Base-by-base conservation (phyloP, 2,888 invertebrate genomes). In the Mythimna albipuncta region DNA sequence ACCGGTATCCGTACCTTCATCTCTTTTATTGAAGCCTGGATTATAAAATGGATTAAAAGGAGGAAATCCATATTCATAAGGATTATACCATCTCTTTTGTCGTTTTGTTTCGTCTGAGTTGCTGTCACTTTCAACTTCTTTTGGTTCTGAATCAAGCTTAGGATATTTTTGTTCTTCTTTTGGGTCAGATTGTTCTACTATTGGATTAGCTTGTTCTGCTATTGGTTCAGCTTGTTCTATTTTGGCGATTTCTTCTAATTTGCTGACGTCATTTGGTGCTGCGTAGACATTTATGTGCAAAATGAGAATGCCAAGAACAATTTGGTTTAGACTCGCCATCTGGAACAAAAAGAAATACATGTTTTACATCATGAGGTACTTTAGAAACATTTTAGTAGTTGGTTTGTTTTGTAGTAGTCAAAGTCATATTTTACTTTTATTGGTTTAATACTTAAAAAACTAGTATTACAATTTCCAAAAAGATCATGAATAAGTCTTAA, bases 61-160 rank as follows among this genome's bases (percentile, higher is more conserved):
- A 63, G 92, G 89, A 66, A 87, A 85, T 32, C 89, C 90, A 67
- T 71, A 86, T n/a, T 87, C 88, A 69, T 84, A 90, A 54, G 86
- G 89, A 82, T 91, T 89, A 66, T 89, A 92, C 88, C 89, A 93
- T 75, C 93, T 82, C 74, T 93, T 93, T 54, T 93, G 91, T 50
- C 93, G 87, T 61, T 87, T 85, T 44, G 82, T 88, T 87, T 91
- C 89, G 1, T 84, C 65, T 11, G 70, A 63, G 16, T 81, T 82
- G 52, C 87, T 81, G 19, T 89, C 88, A 69, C 86, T 88, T 57
- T 82, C 57, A 55, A 79, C 72, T 41, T 76, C 83, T 32, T 84
- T 71, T 6, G 89, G 79, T 76, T 84, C 72, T 41, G 73, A 71
- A 16, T 91, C 88, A 52, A 88, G 79, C 73, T 86, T 89, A 21